phyloP scores from a whole-genome alignment of 2,888 invertebrate genomes.

The Catonia carolina region DNA sequence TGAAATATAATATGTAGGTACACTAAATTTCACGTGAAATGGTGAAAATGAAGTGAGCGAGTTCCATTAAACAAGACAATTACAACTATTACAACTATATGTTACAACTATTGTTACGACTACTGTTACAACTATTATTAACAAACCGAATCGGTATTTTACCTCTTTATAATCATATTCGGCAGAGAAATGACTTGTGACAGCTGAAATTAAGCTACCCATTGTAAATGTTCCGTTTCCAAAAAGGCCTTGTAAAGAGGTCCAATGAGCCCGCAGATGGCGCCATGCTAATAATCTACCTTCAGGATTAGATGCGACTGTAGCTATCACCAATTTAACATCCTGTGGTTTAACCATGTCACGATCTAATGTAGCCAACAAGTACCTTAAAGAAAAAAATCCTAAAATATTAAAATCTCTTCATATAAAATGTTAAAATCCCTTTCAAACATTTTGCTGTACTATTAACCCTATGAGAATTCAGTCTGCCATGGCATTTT shows the following conservation, averaged over 20 bases:
- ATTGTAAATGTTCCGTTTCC: conserved; percentile 58
- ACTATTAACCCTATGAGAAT: conserved; percentile 9
- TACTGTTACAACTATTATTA: too few relatives aligned
- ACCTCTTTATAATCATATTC: conserved; percentile 70
- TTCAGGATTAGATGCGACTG: conserved; percentile 65
- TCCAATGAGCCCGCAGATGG: conserved; percentile 65
- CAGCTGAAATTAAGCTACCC: conserved; percentile 56
- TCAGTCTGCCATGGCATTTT: too few relatives aligned
- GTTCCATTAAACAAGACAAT: too few relatives aligned
- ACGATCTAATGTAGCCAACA: conserved; percentile 63
- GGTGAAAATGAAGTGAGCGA: too few relatives aligned
- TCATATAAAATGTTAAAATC: too few relatives aligned
- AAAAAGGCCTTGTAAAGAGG: conserved; percentile 53
- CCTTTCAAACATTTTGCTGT: too few relatives aligned
- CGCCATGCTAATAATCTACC: conserved; percentile 66
- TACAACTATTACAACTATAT: too few relatives aligned
- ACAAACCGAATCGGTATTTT: too few relatives aligned
- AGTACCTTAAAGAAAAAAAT: conserved; percentile 51
- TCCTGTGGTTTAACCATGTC: conserved; percentile 62
- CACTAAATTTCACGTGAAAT: too few relatives aligned
- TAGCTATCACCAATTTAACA: conserved; percentile 61
- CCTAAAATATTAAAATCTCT: too few relatives aligned
- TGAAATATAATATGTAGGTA: too few relatives aligned
- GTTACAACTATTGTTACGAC: too few relatives aligned
- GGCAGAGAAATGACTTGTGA: conserved; percentile 60